phyloP scores from a whole-genome alignment of 1,140 invertebrate genomes.

The Cotesia typhae region DNA sequence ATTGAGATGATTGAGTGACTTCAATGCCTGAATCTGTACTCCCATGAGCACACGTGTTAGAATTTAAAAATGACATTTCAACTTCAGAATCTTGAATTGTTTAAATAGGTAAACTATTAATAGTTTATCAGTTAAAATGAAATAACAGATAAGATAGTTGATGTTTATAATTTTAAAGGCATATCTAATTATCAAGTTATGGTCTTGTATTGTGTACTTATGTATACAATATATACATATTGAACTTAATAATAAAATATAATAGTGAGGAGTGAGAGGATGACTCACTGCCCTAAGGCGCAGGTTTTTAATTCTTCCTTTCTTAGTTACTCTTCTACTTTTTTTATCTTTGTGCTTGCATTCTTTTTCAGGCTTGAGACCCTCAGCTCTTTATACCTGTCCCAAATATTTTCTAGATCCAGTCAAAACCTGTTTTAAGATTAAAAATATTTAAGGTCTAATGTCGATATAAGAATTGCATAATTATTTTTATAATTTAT shows the following conservation, averaged over 20 bases:
- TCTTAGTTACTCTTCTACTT: conserved; percentile 28
- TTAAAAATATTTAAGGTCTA: too few relatives aligned
- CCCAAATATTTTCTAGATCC: background rate
- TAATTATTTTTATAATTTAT: too few relatives aligned
- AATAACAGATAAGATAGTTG: too few relatives aligned
- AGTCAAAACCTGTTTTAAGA: too few relatives aligned
- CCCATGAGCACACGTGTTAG: background rate
- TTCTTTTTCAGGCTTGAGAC: background rate
- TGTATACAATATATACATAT: too few relatives aligned
- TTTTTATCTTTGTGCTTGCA: conserved; percentile 22
- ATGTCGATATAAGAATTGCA: too few relatives aligned
- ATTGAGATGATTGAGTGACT: conserved; percentile 44
- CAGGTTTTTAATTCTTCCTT: background rate
- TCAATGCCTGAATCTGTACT: conserved; percentile 51
- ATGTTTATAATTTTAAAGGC: too few relatives aligned
- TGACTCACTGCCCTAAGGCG: conserved; percentile 18
- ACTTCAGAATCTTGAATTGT: background rate
- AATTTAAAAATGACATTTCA: background rate
- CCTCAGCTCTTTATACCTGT: background rate
- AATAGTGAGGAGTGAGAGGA: background rate
- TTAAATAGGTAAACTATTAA: too few relatives aligned
- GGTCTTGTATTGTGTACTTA: too few relatives aligned
- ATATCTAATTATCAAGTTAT: too few relatives aligned
- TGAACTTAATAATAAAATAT: too few relatives aligned
- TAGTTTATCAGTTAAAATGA: too few relatives aligned